Percentiles rank a stretch among this genome's conserved stretches.
These are phyloP conservation scores for Pammene fasciana DNA, from an alignment of 2,888 invertebrate genomes.

Conservation along the genomic window DNA sequence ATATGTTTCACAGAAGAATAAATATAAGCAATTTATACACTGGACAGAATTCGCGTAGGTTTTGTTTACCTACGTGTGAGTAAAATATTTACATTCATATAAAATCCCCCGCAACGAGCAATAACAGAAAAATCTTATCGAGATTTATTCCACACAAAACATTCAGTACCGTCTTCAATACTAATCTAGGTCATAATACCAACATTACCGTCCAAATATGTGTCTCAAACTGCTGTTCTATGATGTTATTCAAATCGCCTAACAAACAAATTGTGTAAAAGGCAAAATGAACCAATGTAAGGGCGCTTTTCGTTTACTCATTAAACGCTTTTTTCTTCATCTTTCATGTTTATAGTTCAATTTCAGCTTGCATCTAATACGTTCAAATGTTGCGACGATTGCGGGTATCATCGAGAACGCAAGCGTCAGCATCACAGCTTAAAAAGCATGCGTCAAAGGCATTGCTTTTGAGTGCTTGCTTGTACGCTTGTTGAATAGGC, in stretches of 20 bases:
- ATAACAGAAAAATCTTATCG: not conserved
- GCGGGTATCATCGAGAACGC: too few relatives aligned
- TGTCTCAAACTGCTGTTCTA: constrained; percentile 15
- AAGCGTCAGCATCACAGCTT: too few relatives aligned
- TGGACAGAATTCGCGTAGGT: not conserved
- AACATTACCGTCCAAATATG: constrained; percentile 28
- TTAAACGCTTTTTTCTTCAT: too few relatives aligned
- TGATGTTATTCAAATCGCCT: too few relatives aligned
- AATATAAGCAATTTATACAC: not conserved
- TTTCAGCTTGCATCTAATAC: not conserved
- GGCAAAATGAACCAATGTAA: too few relatives aligned
- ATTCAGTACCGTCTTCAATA: constrained; percentile 11
- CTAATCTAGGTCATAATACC: constrained; percentile 13
- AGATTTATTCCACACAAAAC: constrained; percentile 13
- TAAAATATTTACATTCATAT: constrained; percentile 3
- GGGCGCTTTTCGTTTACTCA: not conserved
- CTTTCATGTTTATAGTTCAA: too few relatives aligned
- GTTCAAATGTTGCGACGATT: not conserved
- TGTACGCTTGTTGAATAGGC: too few relatives aligned
- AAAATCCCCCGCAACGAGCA: not conserved
- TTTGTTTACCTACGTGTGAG: not conserved
- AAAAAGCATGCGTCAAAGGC: too few relatives aligned
- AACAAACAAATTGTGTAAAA: too few relatives aligned
- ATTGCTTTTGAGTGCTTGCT: too few relatives aligned
- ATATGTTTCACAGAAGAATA: not conserved